Percentiles rank a stretch among this genome's conserved stretches.
Evolutionary conservation across 2,797 vertebrate genomes (phyloP).

Genomic region (Pteronotus mesoamericanus): DNA sequence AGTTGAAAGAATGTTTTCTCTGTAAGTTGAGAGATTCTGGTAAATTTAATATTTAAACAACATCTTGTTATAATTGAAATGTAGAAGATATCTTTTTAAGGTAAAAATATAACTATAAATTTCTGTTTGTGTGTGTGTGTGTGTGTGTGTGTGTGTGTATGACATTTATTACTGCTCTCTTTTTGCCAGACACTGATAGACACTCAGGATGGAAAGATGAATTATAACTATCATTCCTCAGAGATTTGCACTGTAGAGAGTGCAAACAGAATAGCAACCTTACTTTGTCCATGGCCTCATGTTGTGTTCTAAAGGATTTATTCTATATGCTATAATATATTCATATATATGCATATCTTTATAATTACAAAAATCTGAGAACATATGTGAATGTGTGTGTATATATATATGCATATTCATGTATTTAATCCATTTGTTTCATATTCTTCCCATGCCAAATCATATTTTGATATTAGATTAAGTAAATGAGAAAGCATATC

Average conservation of each 20-base stretch:
- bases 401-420: neutral
- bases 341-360: neutral
- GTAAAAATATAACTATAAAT: neutral
- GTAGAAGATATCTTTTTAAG: neutral
- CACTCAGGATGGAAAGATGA: neutral
- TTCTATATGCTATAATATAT: neutral
- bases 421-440: conserved; percentile 20
- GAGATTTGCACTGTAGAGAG: neutral
- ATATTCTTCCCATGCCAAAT: neutral
- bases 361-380: neutral
- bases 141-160: neutral
- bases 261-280: neutral
- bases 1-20: neutral
- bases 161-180: neutral
- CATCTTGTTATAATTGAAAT: neutral
- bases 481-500: neutral
- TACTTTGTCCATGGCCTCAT: neutral
- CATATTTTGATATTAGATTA: neutral
- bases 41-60: conserved; percentile 3
- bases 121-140: neutral
- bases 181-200: neutral
- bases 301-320: neutral
- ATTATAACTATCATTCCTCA: neutral
- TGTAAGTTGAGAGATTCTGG: neutral
- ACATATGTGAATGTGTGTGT: neutral